Evolutionary conservation across 2,113 vertebrate genomes (phyloP).

Genomic region (Poeciliopsis prolifica): DNA sequence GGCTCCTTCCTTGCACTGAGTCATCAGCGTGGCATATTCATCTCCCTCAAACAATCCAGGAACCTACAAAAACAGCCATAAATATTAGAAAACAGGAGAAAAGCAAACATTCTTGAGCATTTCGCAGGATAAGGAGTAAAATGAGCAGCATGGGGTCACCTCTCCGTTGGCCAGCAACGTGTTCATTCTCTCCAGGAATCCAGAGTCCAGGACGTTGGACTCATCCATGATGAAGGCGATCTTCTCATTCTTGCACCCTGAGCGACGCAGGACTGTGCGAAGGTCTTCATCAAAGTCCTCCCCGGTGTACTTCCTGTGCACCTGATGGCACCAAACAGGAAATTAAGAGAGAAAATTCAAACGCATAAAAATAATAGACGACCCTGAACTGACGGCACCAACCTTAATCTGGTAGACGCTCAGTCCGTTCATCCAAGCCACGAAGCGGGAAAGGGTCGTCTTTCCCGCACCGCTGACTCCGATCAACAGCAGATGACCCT

Average conservation of each 20-base stretch:
- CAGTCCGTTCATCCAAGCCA: conserved; percentile 98
- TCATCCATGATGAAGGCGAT: conserved; percentile 99
- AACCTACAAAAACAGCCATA: conserved; percentile 78
- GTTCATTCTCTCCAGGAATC: conserved; percentile 98
- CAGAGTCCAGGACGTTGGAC: conserved; percentile 96
- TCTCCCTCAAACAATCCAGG: conserved; percentile 98
- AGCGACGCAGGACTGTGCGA: conserved; percentile 93
- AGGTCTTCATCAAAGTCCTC: conserved; percentile 99
- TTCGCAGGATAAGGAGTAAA: too few relatives aligned
- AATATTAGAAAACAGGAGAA: background rate
- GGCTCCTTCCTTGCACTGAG: conserved; percentile 97
- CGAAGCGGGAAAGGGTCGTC: conserved; percentile 96
- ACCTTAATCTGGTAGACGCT: conserved; percentile 99
- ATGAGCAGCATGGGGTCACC: conserved; percentile 68
- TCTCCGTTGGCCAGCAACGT: conserved; percentile 97
- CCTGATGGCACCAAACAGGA: conserved; percentile 72
- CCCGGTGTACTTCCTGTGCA: conserved; percentile 96
- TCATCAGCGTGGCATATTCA: conserved; percentile 97
- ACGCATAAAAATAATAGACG: background rate
- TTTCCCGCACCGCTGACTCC: conserved; percentile 98
- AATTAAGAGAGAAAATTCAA: background rate
- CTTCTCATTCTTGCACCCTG: conserved; percentile 98
- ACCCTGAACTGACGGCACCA: conserved; percentile 7
- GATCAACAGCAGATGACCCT: conserved; percentile 96
- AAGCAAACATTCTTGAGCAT: too few relatives aligned